These are phyloP conservation scores for Silurus glanis DNA, from an alignment of 2,113 vertebrate genomes.

Conservation along the genomic window DNA sequence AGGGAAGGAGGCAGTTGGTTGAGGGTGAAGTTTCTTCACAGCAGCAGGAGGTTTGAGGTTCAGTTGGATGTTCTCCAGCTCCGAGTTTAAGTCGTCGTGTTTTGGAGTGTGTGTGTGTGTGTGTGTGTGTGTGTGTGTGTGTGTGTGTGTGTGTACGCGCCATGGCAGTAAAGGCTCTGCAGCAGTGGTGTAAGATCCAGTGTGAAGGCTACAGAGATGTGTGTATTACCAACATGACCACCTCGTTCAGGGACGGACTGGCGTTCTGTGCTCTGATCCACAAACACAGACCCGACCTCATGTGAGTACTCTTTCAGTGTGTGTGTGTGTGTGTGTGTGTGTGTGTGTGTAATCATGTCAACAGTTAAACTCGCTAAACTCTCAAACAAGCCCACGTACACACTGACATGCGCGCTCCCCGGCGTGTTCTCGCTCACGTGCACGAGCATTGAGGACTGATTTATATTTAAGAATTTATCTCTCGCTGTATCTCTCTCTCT, in stretches of 20 bases:
- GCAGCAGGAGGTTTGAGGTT: background rate
- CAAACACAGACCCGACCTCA: conserved; percentile 88
- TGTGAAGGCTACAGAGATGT: conserved; percentile 90
- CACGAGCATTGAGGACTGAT: background rate
- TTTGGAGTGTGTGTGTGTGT: background rate
- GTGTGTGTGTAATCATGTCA: background rate
- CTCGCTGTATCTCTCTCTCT: too few relatives aligned
- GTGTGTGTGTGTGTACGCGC: background rate
- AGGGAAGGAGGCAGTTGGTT: background rate
- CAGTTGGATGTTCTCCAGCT: background rate
- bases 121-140: background rate
- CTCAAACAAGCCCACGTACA: background rate
- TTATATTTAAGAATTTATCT: too few relatives aligned
- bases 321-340: background rate
- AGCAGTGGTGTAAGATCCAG: conserved; percentile 90
- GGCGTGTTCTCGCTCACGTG: background rate
- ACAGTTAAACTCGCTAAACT: background rate
- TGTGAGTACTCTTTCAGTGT: conserved; percentile 78
- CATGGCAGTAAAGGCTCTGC: conserved; percentile 89
- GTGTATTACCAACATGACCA: conserved; percentile 94
- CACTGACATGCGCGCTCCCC: background rate
- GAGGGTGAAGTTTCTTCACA: background rate
- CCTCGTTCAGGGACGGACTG: conserved; percentile 93
- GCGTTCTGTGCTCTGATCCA: conserved; percentile 97
- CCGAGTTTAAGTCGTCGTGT: background rate